phyloP scores from a whole-genome alignment of 2,113 vertebrate species.

The Sitta europaea region DNA sequence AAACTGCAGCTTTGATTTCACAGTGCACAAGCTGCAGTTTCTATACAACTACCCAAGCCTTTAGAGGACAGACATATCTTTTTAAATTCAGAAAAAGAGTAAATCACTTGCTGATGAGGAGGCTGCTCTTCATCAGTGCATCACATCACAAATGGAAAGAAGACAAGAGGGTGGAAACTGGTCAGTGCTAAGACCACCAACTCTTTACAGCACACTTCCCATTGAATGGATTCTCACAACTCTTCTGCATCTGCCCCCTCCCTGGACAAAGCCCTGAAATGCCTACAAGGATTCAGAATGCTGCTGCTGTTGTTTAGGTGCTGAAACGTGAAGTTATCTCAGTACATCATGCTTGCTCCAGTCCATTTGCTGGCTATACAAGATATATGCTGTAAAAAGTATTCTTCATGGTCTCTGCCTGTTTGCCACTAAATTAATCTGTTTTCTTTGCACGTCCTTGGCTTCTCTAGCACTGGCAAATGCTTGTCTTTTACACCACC shows the following conservation, averaged over 20 bases:
- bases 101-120: neutral
- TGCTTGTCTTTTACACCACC: neutral
- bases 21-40: neutral
- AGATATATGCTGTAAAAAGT: conserved; percentile 4
- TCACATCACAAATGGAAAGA: neutral
- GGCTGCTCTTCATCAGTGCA: neutral
- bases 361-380: neutral
- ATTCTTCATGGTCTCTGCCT: neutral
- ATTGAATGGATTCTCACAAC: neutral
- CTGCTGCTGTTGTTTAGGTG: neutral
- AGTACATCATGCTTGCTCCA: neutral
- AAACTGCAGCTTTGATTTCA: neutral
- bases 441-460: conserved; percentile 53
- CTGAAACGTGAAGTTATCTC: conserved; percentile 21
- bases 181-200: neutral
- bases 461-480: conserved; percentile 23
- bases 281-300: neutral
- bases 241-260: neutral
- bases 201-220: neutral
- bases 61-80: neutral
- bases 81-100: neutral
- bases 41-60: neutral
- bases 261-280: neutral
- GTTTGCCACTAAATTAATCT: conserved; percentile 25
- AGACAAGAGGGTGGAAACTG: neutral